phyloP scores from a whole-genome alignment of 2,888 invertebrate species.

The Drosophila niveifrons region DNA sequence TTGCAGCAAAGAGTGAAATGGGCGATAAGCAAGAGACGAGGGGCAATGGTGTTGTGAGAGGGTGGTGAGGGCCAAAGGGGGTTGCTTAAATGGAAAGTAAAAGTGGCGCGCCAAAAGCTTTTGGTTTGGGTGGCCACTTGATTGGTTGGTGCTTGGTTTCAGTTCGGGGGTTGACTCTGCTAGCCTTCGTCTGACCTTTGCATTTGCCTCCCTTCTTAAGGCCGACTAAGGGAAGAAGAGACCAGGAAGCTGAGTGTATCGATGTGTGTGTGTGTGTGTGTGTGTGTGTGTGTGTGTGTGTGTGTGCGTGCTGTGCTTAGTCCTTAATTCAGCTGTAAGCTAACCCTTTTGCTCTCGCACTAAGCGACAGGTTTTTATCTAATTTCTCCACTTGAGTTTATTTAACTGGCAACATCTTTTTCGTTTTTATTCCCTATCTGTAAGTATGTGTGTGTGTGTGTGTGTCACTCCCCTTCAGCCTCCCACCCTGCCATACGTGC shows the following conservation, averaged over 20 bases:
- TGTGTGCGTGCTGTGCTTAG: constrained; percentile 17
- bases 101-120: constrained; percentile 77
- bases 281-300: constrained; percentile 17
- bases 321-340: constrained; percentile 67
- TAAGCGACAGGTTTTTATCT: constrained; percentile 76
- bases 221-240: constrained; percentile 8
- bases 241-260: constrained; percentile 34
- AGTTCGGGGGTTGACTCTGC: constrained; percentile 54
- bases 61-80: constrained; percentile 1
- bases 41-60: not conserved
- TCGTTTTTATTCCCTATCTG: not conserved
- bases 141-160: constrained; percentile 74
- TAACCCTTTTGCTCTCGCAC: constrained; percentile 41
- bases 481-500: constrained; percentile 12
- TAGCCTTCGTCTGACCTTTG: constrained; percentile 56
- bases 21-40: not conserved
- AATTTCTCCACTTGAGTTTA: constrained; percentile 78
- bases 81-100: constrained; percentile 69
- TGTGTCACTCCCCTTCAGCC: constrained; percentile 6
- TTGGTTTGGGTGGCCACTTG: constrained; percentile 78
- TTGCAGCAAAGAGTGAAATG: constrained; percentile 21
- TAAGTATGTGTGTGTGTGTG: constrained; percentile 12
- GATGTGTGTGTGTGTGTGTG: constrained; percentile 12
- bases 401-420: constrained; percentile 42
- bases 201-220: constrained; percentile 12